phyloP scores from a whole-genome alignment of 2,113 vertebrate species.

The Callaeas wilsoni region DNA sequence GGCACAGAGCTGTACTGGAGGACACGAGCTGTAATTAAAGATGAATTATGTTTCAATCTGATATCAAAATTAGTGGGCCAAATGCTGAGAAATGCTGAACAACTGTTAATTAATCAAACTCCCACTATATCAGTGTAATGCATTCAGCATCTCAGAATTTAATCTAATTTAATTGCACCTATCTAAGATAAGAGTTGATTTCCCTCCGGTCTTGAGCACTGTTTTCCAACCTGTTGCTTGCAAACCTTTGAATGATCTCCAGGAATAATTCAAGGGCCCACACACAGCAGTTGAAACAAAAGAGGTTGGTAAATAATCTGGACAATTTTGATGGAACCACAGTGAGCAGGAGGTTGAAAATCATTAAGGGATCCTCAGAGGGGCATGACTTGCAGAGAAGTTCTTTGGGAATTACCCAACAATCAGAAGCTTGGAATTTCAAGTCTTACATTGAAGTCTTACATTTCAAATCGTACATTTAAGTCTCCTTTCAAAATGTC shows the following conservation, averaged over 20 bases:
- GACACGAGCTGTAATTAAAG: slow-evolving; percentile 33
- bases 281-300: neutral
- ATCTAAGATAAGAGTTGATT: slow-evolving; percentile 32
- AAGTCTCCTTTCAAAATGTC: neutral
- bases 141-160: slow-evolving; percentile 21
- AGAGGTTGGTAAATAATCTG: neutral
- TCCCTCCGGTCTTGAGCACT: neutral
- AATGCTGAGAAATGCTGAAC: slow-evolving; percentile 14
- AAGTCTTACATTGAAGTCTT: neutral
- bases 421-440: neutral
- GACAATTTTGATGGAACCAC: neutral
- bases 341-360: neutral
- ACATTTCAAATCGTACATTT: neutral
- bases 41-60: neutral
- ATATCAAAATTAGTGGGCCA: neutral
- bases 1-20: neutral
- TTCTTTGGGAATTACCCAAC: neutral
- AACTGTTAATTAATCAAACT: slow-evolving; percentile 37
- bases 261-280: neutral
- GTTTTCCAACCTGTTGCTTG: neutral
- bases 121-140: neutral
- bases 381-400: neutral
- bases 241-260: neutral
- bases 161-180: slow-evolving; percentile 26
- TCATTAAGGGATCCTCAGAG: neutral